Evolutionary conservation across 2,888 invertebrate species (phyloP), one percentile per base, ranked within the genome.

Genomic region (Acronicta leporina): DNA sequence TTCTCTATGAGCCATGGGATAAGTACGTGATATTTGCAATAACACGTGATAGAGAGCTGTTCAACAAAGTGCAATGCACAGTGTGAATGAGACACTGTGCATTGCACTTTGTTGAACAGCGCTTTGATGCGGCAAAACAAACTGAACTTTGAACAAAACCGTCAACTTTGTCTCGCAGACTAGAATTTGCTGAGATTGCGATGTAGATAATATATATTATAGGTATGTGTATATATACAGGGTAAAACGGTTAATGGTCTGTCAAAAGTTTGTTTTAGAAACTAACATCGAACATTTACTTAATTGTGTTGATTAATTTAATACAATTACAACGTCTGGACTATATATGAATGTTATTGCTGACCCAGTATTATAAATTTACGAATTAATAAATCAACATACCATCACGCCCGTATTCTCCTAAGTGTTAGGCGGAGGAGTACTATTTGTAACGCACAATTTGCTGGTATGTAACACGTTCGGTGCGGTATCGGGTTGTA

Each of bases 131-230:
- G 49, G 43, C 41, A 48, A 63, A 47, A 63, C 47, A 73, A 65
- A 73, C 58, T n/a, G 20, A 67, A 69, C 63, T 64, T 38, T 44
- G 27, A 50, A 27, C 10, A 10, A 51, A 59, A 65, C 59, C 68
- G 14, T 48, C 46, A 65, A 76, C 51, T 73, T 56, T 27, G 63
- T 65, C 50, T 54, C 40, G 14, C 44, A 55, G 48, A 65, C 68
- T 55, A 35, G 48, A 63, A 61, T 51, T 62, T 15, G 7, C 16
- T 16, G 14, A 56, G 62, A 69, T 73, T 63, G 65, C 40, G 43
- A 62, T 68, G 58, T 74, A 47, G 46, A 25, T 46, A 40, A 9
- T 13, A 54, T 48, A 50, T 52, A 44, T n/a, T n/a, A n/a, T n/a
- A n/a, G n/a, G n/a, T n/a, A n/a, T n/a, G n/a, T n/a, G 47, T 58